These are phyloP conservation scores for Speoplatyrhinus poulsoni DNA, from an alignment of 2,113 vertebrate genomes.

Conservation along the genomic window DNA sequence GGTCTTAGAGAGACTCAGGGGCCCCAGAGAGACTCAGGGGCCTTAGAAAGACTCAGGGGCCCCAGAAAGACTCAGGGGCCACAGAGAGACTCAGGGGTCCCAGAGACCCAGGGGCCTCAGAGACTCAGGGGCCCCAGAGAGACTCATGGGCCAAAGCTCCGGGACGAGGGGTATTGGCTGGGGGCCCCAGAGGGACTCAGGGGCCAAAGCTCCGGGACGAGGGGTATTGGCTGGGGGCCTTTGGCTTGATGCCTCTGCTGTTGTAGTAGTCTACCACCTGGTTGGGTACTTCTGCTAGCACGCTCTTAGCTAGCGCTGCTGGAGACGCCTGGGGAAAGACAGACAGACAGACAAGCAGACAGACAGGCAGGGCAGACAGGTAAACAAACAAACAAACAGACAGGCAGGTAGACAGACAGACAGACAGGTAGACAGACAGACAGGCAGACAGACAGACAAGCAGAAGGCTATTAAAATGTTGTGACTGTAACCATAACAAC, in stretches of 20 bases:
- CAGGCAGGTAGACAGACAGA: constrained; percentile 38
- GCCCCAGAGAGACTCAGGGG: constrained; percentile 57
- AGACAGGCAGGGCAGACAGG: constrained; percentile 42
- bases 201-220: constrained; percentile 92
- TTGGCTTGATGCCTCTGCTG: constrained; percentile 94
- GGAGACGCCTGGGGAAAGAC: constrained; percentile 86
- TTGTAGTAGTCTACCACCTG: constrained; percentile 99
- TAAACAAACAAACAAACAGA: constrained; percentile 40
- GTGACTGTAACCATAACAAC: no score
- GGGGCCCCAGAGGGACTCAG: constrained; percentile 60
- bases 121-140: constrained; percentile 35
- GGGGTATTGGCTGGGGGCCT: constrained; percentile 88
- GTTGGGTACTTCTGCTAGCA: constrained; percentile 96
- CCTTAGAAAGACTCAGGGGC: no score
- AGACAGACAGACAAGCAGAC: constrained; percentile 41
- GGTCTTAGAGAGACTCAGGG: no score
- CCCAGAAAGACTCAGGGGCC: constrained; percentile 46
- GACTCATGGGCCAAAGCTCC: constrained; percentile 87
- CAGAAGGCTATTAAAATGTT: no score
- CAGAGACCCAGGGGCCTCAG: neutral
- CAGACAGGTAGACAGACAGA: constrained; percentile 39
- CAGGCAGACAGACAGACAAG: constrained; percentile 41
- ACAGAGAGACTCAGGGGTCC: neutral
- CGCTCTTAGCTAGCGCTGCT: constrained; percentile 93
- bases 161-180: constrained; percentile 90